phyloP scores from a whole-genome alignment of 1,140 invertebrate species.

The Orchestia grillus region DNA sequence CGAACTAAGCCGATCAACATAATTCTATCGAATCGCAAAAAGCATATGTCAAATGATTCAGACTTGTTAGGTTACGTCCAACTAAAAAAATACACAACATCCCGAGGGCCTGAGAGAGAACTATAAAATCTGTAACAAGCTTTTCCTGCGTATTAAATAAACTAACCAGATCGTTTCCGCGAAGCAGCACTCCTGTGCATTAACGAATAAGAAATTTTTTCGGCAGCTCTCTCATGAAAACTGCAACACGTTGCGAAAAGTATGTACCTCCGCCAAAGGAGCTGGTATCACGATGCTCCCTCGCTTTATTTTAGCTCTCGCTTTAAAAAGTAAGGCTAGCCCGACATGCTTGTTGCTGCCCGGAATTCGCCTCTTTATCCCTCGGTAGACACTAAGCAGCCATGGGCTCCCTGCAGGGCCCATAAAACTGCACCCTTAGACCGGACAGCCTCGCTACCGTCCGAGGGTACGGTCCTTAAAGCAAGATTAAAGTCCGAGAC shows the following conservation, averaged over 20 bases:
- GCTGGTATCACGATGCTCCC: not conserved
- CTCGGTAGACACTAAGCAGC: constrained; percentile 5
- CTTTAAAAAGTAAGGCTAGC: not conserved
- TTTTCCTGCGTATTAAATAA: not conserved
- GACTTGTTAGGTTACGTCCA: no score
- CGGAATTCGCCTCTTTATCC: constrained; percentile 6
- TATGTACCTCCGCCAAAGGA: not conserved
- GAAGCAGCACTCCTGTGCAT: not conserved
- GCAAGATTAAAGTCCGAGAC: not conserved
- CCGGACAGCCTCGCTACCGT: not conserved
- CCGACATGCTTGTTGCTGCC: not conserved
- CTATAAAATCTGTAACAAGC: not conserved
- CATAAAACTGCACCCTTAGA: not conserved
- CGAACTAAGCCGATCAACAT: no score
- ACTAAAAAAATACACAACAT: no score
- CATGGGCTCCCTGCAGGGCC: not conserved
- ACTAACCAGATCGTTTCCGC: not conserved
- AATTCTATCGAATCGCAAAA: no score
- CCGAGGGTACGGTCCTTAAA: not conserved
- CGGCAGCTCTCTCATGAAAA: not conserved
- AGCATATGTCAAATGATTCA: no score
- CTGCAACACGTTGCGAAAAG: not conserved
- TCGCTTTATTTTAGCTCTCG: not conserved
- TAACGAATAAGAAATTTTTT: not conserved
- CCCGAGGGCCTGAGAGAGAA: no score